phyloP scores from a whole-genome alignment of 2,888 invertebrate species.

The Orgyia antiqua region DNA sequence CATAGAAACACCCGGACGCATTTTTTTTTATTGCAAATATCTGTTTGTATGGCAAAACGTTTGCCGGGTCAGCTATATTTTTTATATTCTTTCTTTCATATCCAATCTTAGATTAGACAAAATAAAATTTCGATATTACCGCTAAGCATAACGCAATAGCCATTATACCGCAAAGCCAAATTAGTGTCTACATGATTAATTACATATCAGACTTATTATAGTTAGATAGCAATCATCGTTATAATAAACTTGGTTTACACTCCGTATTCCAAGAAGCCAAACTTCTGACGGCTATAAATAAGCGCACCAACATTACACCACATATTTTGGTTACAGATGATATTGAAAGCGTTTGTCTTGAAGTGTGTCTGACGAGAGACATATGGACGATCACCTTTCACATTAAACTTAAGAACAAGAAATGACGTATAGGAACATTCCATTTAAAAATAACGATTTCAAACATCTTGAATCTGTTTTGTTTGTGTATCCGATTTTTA shows the following conservation, averaged over 20 bases:
- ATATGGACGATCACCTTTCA: constrained; percentile 17
- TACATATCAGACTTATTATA: no score
- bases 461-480: background rate
- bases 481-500: background rate
- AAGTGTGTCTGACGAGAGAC: constrained; percentile 24
- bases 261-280: constrained; percentile 26
- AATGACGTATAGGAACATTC: constrained; percentile 4
- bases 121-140: no score
- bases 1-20: no score
- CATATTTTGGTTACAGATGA: constrained; percentile 31
- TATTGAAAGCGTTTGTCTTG: constrained; percentile 25
- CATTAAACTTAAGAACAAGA: constrained; percentile 9
- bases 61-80: no score
- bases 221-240: background rate
- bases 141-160: no score
- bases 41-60: no score
- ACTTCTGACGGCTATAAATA: constrained; percentile 26
- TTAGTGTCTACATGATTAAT: no score
- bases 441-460: no score
- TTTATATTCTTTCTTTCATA: no score
- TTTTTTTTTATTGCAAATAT: no score
- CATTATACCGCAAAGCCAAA: no score
- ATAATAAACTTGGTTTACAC: constrained; percentile 12
- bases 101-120: no score
- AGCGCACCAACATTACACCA: constrained; percentile 14